Conservation (phyloP, 2,797 vertebrate species). For the Labroides dimidiatus region DNA sequence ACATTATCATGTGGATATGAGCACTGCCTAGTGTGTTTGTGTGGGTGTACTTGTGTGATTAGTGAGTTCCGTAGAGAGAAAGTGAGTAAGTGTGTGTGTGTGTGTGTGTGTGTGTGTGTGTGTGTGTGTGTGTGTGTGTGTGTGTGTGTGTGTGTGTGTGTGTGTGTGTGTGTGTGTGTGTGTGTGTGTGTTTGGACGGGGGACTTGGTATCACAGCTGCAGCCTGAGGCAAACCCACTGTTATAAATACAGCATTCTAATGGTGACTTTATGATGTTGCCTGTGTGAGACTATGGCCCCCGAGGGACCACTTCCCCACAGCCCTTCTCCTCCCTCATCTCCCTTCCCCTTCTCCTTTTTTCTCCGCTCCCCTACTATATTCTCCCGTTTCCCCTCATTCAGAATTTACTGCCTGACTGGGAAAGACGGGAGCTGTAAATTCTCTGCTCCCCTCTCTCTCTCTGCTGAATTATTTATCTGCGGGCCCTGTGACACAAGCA, state of each 20-base stretch:
- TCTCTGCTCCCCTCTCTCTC: constrained; percentile 83
- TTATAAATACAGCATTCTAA: constrained; percentile 93
- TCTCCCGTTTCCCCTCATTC: constrained; percentile 83
- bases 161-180: constrained; percentile 16
- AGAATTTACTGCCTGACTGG: constrained; percentile 91
- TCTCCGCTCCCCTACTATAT: constrained; percentile 68
- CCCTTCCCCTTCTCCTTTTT: constrained; percentile 58
- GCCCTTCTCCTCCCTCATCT: constrained; percentile 74
- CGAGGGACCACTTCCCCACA: constrained; percentile 88
- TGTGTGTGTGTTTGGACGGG: constrained; percentile 33
- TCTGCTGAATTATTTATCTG: constrained; percentile 93
- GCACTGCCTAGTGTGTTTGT: constrained; percentile 44
- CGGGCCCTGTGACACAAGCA: constrained; percentile 92
- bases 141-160: constrained; percentile 4
- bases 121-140: constrained; percentile 33
- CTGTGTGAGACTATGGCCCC: constrained; percentile 91
- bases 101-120: constrained; percentile 15
- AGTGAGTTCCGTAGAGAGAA: constrained; percentile 49
- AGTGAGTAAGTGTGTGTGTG: constrained; percentile 13
- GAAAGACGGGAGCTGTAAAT: constrained; percentile 89
- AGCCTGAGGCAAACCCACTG: constrained; percentile 84
- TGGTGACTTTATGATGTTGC: constrained; percentile 97
- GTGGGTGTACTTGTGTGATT: constrained; percentile 49
- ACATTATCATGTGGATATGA: constrained; percentile 68
- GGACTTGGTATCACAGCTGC: constrained; percentile 72